Base-by-base conservation (phyloP, 2,797 vertebrate species). In the Manis javanica region DNA sequence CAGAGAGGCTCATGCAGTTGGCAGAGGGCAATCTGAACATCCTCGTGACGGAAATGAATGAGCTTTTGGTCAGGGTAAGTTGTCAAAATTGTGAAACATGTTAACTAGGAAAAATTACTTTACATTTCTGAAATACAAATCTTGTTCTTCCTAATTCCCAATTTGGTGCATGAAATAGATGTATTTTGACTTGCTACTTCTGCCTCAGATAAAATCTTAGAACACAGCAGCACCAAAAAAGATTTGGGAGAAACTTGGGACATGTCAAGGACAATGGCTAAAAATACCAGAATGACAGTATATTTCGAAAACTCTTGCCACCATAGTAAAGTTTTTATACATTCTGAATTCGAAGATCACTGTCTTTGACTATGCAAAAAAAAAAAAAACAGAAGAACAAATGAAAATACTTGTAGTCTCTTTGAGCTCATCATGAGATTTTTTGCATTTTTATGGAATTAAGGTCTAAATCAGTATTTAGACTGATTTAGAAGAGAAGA, bases 11-110 rank as follows among this genome's bases (percentile, higher is more conserved):
- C 97, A 98, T 99, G 97, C 99, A 99, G 96, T 98, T 99, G 98
- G 99, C 99, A 34, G 99, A 99, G 98, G 99, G 99, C 98, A 99
- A 99, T 98, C 98, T 99, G 98, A 99, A 99, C 98, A 99, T 99
- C 1, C 98, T 99, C 68, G 99, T 99, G 92, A 99, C 98, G 29
- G 99, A 99, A 98, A 99, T 99, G 99, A 99, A 99, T 98, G 99
- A 99, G 77, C 98, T 99, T 49, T 99, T 99, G 98, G 99, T 99
- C 98, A 98, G 99, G 98, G 99, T 99, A 98, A 98, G 99, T 94
- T 71, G 94, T 15, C 94, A 96, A 97, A 96, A 86, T 59, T 0
- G 5, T 46, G 74, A 66, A 9, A 88, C 13, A 66, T 55, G 23
- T 72, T 23, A 63, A 68, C 42, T 66, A 91, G 83, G 82, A 37